Percentiles rank a stretch among this genome's conserved stretches.
Evolutionary conservation across 2,797 vertebrate species (phyloP).

Genomic region (Mormyrops boulengeri): DNA sequence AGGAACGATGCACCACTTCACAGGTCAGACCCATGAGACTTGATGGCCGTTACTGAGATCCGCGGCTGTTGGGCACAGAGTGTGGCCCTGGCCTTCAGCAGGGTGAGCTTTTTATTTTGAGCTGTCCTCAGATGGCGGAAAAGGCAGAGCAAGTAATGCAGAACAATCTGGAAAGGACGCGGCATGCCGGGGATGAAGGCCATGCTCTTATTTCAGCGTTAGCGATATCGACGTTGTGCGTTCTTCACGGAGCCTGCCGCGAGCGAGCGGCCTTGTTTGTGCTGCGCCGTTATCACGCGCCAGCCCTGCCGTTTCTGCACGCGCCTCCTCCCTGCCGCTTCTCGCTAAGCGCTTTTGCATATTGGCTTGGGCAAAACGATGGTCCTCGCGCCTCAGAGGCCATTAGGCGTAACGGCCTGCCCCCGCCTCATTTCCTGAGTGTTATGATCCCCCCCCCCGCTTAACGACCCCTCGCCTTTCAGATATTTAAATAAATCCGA

Average conservation of each 20-base stretch:
- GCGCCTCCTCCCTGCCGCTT: conserved; percentile 14
- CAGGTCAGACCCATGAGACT: not conserved
- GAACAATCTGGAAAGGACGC: not conserved
- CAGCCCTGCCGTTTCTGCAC: not conserved
- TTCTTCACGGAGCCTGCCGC: not conserved
- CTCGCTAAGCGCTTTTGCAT: conserved; percentile 35
- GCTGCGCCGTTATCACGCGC: not conserved
- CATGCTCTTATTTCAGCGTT: not conserved
- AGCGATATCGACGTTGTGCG: not conserved
- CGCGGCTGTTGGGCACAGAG: not conserved
- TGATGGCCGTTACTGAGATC: not conserved
- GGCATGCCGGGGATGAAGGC: not conserved
- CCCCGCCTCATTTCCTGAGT: conserved; percentile 31
- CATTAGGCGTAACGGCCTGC: conserved; percentile 59
- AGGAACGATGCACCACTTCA: not conserved
- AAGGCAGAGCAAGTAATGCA: not conserved
- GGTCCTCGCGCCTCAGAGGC: conserved; percentile 51
- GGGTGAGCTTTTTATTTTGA: not conserved
- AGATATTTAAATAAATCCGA: conserved; percentile 70
- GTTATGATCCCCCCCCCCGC: conserved; percentile 60
- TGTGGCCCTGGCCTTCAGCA: not conserved
- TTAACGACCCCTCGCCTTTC: conserved; percentile 70
- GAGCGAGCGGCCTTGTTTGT: not conserved
- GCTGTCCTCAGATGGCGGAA: not conserved
- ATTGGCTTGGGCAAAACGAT: conserved; percentile 38